Percentiles rank a stretch among this genome's conserved stretches.
phyloP scores from a whole-genome alignment of 2,797 vertebrate species.

The Gadopsis bispinosus region DNA sequence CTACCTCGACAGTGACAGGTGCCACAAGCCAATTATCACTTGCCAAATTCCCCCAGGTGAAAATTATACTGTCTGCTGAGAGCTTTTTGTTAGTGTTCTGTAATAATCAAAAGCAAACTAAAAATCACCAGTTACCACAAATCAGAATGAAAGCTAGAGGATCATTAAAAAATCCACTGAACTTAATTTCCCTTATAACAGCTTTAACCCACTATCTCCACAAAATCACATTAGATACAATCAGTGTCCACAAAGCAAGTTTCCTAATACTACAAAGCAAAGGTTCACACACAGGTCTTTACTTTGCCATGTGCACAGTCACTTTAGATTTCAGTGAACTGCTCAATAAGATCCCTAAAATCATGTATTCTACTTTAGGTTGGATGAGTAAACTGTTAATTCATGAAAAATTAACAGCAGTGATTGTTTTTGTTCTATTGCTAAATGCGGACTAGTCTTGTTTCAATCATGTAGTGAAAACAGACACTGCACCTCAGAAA shows the following conservation, averaged over 20 bases:
- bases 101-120: constrained; percentile 43
- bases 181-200: constrained; percentile 23
- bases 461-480: constrained; percentile 7
- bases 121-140: constrained; percentile 59
- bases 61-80: constrained; percentile 56
- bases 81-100: constrained; percentile 55
- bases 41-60: constrained; percentile 46
- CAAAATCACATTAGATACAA: constrained; percentile 10
- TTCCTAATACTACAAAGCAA: neutral
- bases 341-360: constrained; percentile 13
- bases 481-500: neutral
- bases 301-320: neutral
- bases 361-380: neutral
- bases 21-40: constrained; percentile 65
- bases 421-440: neutral
- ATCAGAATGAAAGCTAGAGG: constrained; percentile 31
- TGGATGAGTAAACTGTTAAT: neutral
- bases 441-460: neutral
- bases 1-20: constrained; percentile 60
- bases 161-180: constrained; percentile 46
- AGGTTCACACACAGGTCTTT: neutral
- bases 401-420: neutral
- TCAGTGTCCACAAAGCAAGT: constrained; percentile 26
- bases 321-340: constrained; percentile 11
- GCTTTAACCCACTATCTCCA: constrained; percentile 15